Conservation (phyloP, 2,797 vertebrate species). For the Masticophis lateralis region DNA sequence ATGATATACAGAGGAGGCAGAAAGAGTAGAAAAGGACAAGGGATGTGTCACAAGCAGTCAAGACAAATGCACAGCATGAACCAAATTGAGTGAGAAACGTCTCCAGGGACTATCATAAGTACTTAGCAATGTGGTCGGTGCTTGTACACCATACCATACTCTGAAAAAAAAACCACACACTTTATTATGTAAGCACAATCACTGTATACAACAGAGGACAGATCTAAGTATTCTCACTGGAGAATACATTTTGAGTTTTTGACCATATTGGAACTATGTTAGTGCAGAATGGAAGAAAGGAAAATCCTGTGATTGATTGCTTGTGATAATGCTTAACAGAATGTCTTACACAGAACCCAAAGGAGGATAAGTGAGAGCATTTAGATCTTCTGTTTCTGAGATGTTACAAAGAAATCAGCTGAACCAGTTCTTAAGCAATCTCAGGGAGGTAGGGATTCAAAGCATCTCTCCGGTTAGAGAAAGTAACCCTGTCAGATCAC, state of each 20-base stretch:
- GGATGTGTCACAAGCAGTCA: not conserved
- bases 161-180: not conserved
- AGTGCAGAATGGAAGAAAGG: not conserved
- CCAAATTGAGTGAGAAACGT: not conserved
- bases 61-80: conserved; percentile 1
- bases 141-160: not conserved
- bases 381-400: not conserved
- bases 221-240: not conserved
- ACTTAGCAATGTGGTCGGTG: not conserved
- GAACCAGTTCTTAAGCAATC: not conserved
- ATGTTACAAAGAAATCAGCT: not conserved
- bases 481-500: not conserved
- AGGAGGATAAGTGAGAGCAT: not conserved
- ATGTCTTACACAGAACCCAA: not conserved
- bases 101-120: not conserved
- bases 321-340: not conserved
- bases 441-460: not conserved
- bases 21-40: not conserved
- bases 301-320: not conserved
- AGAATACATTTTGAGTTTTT: not conserved
- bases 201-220: not conserved
- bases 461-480: not conserved
- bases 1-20: not conserved
- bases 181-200: not conserved
- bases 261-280: not conserved